These are phyloP conservation scores for Actenoides lindsayi DNA, from an alignment of 2,113 vertebrate species.

Conservation along the genomic window DNA sequence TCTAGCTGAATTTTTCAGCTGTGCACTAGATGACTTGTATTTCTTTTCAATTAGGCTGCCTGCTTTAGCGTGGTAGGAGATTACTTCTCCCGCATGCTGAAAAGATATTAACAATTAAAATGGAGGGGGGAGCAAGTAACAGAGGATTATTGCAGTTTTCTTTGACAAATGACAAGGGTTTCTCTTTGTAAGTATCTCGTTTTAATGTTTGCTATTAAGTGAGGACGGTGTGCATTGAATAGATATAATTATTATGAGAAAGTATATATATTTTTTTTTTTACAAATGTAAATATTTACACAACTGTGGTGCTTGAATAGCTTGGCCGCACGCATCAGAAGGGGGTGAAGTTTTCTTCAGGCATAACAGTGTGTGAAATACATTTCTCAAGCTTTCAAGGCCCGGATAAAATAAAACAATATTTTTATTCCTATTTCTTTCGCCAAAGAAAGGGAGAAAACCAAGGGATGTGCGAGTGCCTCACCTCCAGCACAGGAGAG, in stretches of 20 bases:
- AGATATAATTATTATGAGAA: neutral
- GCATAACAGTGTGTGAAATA: neutral
- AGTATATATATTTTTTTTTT: neutral
- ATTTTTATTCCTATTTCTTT: neutral
- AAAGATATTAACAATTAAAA: conserved; percentile 67
- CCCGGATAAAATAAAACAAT: neutral
- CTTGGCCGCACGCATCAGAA: neutral
- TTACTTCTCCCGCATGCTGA: conserved; percentile 44
- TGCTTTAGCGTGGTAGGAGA: conserved; percentile 51
- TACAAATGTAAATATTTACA: conserved; percentile 32
- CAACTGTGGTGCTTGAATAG: conserved; percentile 3
- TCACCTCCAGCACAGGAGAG: neutral
- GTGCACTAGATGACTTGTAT: conserved; percentile 56
- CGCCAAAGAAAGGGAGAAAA: neutral
- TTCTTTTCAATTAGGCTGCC: conserved; percentile 70
- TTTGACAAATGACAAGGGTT: conserved; percentile 11
- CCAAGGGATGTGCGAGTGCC: accelerated
- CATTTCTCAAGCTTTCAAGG: neutral
- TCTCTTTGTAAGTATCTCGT: conserved; percentile 18
- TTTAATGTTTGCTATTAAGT: conserved; percentile 18
- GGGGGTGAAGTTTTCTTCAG: neutral
- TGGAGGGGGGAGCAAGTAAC: neutral
- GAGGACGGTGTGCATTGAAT: neutral
- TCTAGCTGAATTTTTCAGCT: conserved; percentile 60
- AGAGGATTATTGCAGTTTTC: conserved; percentile 8